Base-by-base conservation (phyloP, 2,797 vertebrate genomes). In the Spinus pinus region DNA sequence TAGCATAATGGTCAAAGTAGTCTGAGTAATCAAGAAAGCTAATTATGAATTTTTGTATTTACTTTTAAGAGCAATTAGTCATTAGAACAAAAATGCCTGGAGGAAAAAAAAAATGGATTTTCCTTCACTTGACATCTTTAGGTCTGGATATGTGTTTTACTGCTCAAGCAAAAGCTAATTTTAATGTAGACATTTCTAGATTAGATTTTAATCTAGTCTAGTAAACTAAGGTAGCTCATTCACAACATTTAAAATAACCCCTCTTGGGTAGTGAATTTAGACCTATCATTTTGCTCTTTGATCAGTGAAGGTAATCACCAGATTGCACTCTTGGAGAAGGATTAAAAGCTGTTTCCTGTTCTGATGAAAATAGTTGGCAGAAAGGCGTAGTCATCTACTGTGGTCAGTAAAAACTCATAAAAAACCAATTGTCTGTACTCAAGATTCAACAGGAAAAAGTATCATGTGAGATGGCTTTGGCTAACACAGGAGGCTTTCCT, bases 31-130 rank as follows among this genome's bases (percentile, higher is more conserved):
- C 37, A 82, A 53, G 51, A 67, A 80, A 92, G 22, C 30, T 74
- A 89, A 84, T 70, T 67, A 85, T 23, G 21, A 46, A 21, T 58
- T 85, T 89, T 70, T 83, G 50, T 78, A 47, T 89, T 93, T 95
- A 81, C 22, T 84, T 83, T 72, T 51, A 93, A 89, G 23, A 93
- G 17, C 14, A 53, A 83, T 71, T 84, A 86, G 13, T 16, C 24
- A 50, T 21, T 85, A 28, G 54, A 86, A 92, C 35, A 57, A 91
- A 93, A 64, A 79, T 28, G 18, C 30, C 31, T 65, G 23, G 28
- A 75, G 56, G 54, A 3, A 44, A 62, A 44, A 64, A 30, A 17
- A 53, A 8, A 4, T 0, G 1, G 0, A 0, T 60, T 80, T 92
- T 64, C 12, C 12, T 77, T 72, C 23, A 69, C 58, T 62, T 91